A percentile compares a stretch with the other conserved stretches of the same genome.
phyloP scores from a whole-genome alignment of 1,140 invertebrate genomes.

The Propsilocerus akamusi region DNA sequence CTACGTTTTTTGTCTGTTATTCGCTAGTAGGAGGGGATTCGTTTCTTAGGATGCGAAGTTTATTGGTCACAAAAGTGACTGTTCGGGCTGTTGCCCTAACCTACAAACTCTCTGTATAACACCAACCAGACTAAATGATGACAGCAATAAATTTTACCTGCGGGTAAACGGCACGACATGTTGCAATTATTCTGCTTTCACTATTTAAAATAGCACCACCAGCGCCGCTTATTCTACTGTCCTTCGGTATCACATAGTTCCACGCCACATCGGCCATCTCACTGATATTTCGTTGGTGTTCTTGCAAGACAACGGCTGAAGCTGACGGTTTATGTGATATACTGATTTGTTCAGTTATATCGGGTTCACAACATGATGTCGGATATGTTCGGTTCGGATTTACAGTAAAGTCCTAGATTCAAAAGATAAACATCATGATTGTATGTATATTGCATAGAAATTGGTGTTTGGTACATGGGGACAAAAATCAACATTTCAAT shows the following conservation, averaged over 20 bases:
- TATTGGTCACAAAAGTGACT: too few relatives aligned
- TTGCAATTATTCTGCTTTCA: not conserved
- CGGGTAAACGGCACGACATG: constrained; percentile 19
- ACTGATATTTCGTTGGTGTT: constrained; percentile 5
- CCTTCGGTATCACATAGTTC: constrained; percentile 4
- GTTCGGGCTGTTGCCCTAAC: too few relatives aligned
- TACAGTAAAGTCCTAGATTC: not conserved
- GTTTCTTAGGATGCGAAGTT: too few relatives aligned
- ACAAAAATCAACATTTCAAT: too few relatives aligned
- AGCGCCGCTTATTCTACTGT: not conserved
- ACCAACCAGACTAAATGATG: too few relatives aligned
- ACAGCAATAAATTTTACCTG: constrained; percentile 10
- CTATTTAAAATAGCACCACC: constrained; percentile 1
- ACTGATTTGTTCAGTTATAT: constrained; percentile 6
- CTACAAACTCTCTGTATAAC: too few relatives aligned
- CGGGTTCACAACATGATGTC: constrained; percentile 5
- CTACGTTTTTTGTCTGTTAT: too few relatives aligned
- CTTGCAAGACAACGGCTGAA: constrained; percentile 6
- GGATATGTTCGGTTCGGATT: constrained; percentile 7
- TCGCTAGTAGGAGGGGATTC: too few relatives aligned
- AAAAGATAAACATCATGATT: too few relatives aligned
- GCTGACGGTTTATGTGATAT: constrained; percentile 6
- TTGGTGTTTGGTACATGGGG: too few relatives aligned
- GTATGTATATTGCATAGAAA: too few relatives aligned
- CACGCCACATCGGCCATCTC: constrained; percentile 6